Base-by-base conservation (phyloP, 2,113 vertebrate genomes). In the Mystacornis crossleyi region DNA sequence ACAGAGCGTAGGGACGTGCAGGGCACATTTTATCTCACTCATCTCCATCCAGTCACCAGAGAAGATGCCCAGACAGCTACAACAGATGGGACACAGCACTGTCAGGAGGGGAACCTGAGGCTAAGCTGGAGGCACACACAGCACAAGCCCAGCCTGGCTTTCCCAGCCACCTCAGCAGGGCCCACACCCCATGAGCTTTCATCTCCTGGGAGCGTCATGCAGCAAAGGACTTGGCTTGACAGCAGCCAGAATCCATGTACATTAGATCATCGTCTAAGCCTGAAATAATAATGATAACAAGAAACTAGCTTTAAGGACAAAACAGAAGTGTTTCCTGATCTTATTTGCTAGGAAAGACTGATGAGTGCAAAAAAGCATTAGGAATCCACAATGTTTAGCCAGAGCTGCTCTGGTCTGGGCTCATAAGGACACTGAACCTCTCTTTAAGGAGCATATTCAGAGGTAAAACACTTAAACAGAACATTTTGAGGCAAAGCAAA, bases 401-500 rank as follows among this genome's bases (percentile, higher is more conserved):
- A 95, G 77, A 81, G 45, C 57, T 87, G 65, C 74, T 85, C 40
- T 58, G 50, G 21, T 66, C 64, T 74, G 81, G 45, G 20, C n/a
- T 94, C n/a, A 5, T 67, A 60, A 86, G 31, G 86, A 57, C 61
- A 71, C 43, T 8, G 9, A 38, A 51, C 11, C 67, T 88, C 73
- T 89, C 71, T 93, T 96, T 89, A 89, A 78, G 43, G 71, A 90
- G 48, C 58, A 12, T 34, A 51, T 90, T 97, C 88, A 79, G 80
- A 92, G 80, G 77, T 82, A 89, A 81, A 93, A 82, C 42, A 69
- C 89, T 96, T 92, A 85, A 65, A 61, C 79, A 96, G 83, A 94
- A 83, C 51, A 81, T 77, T 92, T 86, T 89, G 85, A 96, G 64
- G 79, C 90, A 94, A 94, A 89, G 79, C 62, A 94, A 97, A 96